Conservation (phyloP, 2,113 vertebrate genomes). For the Excalfactoria chinensis region DNA sequence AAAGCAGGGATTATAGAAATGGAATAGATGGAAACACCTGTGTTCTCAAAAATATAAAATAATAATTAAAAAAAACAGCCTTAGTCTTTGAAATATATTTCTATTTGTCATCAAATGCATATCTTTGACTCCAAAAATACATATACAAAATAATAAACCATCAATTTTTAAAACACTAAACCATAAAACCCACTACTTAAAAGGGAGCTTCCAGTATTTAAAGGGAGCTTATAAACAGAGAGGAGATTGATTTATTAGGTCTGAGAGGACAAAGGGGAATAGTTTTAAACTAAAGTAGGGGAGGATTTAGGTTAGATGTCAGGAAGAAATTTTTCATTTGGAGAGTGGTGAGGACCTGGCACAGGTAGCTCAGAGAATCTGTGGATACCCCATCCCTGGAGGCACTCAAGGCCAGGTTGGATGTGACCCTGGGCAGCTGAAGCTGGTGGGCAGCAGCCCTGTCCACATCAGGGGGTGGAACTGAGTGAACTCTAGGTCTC, state of each 20-base stretch:
- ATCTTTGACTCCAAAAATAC: not conserved
- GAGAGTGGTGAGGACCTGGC: too few species aligned
- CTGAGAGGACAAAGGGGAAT: not conserved
- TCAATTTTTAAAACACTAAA: not conserved
- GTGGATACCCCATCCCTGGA: not conserved
- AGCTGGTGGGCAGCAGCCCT: not conserved
- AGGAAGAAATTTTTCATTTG: too few species aligned
- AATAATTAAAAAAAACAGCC: too few species aligned
- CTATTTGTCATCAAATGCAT: not conserved
- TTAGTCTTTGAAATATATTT: not conserved
- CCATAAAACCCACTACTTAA: not conserved
- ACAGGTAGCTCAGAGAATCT: too few species aligned
- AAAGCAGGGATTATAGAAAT: not conserved
- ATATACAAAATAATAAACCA: not conserved
- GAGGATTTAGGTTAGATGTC: too few species aligned
- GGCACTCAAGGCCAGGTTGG: not conserved
- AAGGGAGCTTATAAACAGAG: not conserved
- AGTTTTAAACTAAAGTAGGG: not conserved
- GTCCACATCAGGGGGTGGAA: not conserved
- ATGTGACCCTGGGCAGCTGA: not conserved
- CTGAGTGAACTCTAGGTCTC: not conserved
- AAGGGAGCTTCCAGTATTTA: too few species aligned
- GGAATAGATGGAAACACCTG: not conserved
- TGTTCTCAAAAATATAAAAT: not conserved
- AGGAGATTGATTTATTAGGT: not conserved